Base-by-base conservation (phyloP, 2,113 vertebrate species). In the Shinisaurus crocodilurus region DNA sequence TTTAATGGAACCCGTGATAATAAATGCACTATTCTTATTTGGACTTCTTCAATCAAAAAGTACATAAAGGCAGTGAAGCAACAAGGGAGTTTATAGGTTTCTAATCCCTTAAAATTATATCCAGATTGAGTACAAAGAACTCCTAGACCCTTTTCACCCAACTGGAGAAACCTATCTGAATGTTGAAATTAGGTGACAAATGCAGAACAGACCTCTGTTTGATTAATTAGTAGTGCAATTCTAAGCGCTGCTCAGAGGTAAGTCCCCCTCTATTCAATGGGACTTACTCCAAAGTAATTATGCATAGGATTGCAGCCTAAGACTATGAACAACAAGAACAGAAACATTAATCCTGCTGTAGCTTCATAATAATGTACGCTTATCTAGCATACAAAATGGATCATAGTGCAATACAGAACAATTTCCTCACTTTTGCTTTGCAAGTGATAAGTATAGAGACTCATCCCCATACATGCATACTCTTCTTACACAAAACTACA, bases 1-100 rank as follows among this genome's bases (percentile, higher is more conserved):
- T 96, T 96, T 96, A 97, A 95, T 63, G 1, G 94, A 95, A 94
- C 94, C 90, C 95, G 93, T 95, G 97, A 95, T 95, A 97, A 96
- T 86, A 96, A 96, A 95, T 97, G 92, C 83, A 85, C 89, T 94
- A 90, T 93, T 89, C 91, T 89, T 91, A 90, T 95, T 96, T 96
- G 92, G 91, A 96, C 94, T 94, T 43, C 80, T 95, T 96, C 96
- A 93, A 88, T 95, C 63, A 92, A 96, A 94, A 94, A 92, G 75
- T 91, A 90, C 89, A 94, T 96, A 96, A 97, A 96, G 89, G 92
- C 92, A 96, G 88, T 88, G 91, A 95, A 89, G 92, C 93, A 96
- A 86, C 92, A 92, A 93, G 87, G 92, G 85, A 96, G 86, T 90
- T 91, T 92, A 63, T 93, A 85, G 65, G 72, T 91, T 93, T 96